A percentile compares a stretch with the other conserved stretches of the same genome.
Conservation (phyloP, 2,797 vertebrate species). For the Phylloscopus collybita region DNA sequence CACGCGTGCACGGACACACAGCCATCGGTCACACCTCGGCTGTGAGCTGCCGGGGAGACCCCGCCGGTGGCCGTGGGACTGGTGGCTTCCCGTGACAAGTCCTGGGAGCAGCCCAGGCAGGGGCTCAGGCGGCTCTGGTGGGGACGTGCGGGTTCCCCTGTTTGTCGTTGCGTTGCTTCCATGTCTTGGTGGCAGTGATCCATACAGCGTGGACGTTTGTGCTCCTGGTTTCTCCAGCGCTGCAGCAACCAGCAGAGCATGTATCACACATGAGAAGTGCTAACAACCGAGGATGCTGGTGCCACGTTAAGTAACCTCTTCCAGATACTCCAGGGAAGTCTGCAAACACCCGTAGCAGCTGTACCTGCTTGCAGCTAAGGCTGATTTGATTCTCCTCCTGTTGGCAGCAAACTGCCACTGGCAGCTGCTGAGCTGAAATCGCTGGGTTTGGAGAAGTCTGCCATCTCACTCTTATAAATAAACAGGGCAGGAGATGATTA, state of each 20-base stretch:
- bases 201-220: fast-evolving
- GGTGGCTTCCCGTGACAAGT: not conserved
- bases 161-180: not conserved
- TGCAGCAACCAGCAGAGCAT: not conserved
- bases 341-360: not conserved
- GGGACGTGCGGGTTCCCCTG: fast-evolving
- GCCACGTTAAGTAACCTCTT: fast-evolving
- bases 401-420: not conserved
- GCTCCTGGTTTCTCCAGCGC: not conserved
- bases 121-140: not conserved
- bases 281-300: fast-evolving
- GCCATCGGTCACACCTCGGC: fast-evolving
- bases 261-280: fast-evolving
- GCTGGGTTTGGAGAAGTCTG: not conserved
- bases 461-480: not conserved
- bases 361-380: not conserved
- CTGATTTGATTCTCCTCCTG: fast-evolving
- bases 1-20: fast-evolving
- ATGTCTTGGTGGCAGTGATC: fast-evolving
- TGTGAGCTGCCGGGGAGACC: not conserved
- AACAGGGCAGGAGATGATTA: no score
- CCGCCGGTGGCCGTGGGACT: fast-evolving
- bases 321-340: not conserved
- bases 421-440: not conserved
- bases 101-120: fast-evolving